A percentile compares a stretch with the other conserved stretches of the same genome.
Evolutionary conservation across 1,140 invertebrate genomes (phyloP).

Genomic region (Frieseomelitta varia): DNA sequence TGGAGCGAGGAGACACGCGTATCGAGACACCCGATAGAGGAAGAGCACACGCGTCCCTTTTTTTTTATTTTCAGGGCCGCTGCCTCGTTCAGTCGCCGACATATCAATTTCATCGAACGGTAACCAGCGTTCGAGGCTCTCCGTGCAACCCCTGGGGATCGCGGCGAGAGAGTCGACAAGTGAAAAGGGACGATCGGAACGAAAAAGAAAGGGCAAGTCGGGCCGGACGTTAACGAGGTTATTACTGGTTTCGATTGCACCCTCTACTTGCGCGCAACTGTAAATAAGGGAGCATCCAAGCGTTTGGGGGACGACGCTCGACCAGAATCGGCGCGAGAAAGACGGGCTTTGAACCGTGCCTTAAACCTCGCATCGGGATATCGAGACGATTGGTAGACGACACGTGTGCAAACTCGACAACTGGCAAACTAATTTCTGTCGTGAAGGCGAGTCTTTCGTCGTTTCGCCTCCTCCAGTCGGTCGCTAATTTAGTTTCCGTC

Average conservation of each 20-base stretch:
- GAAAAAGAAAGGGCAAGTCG: conserved; percentile 25
- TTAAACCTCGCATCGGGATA: conserved; percentile 12
- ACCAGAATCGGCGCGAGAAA: not conserved
- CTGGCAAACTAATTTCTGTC: not conserved
- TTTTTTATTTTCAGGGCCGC: not conserved
- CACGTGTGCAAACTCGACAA: not conserved
- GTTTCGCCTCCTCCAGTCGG: not conserved
- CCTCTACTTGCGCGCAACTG: conserved; percentile 24
- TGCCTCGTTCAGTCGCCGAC: conserved; percentile 51
- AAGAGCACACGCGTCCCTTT: not conserved
- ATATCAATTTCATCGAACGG: conserved; percentile 73
- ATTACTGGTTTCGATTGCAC: conserved; percentile 45
- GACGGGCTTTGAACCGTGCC: not conserved
- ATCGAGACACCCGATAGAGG: not conserved
- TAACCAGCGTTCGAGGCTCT: conserved; percentile 41
- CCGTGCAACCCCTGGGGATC: conserved; percentile 50
- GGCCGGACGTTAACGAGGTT: conserved; percentile 40
- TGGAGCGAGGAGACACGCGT: no score
- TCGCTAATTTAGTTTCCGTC: conserved; percentile 23
- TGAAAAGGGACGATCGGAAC: conserved; percentile 66
- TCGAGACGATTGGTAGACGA: not conserved
- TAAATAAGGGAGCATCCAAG: conserved; percentile 28
- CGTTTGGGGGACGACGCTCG: not conserved
- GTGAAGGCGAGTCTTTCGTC: not conserved
- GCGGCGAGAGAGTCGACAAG: conserved; percentile 59